These are phyloP conservation scores for Stenodera caucasica DNA, from an alignment of 2,888 invertebrate genomes.

Conservation along the genomic window DNA sequence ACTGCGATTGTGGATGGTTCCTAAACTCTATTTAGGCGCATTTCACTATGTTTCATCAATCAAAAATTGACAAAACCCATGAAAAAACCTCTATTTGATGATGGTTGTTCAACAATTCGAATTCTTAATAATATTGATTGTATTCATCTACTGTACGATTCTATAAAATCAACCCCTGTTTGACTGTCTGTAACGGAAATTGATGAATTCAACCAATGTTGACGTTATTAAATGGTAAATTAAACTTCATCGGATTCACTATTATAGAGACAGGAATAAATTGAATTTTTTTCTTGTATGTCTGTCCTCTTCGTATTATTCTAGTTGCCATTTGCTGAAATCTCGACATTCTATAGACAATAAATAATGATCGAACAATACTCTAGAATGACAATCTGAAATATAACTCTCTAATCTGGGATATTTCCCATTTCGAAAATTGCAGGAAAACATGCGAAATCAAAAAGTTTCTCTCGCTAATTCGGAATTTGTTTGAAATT, in stretches of 20 bases:
- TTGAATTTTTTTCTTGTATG: not conserved
- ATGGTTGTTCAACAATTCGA: not conserved
- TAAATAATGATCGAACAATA: not conserved
- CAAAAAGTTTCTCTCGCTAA: too few relatives aligned
- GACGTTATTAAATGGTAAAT: not conserved
- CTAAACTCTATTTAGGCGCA: too few relatives aligned
- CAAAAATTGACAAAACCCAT: too few relatives aligned
- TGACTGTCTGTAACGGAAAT: conserved; percentile 6
- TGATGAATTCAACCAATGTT: conserved; percentile 6
- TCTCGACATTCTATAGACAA: not conserved
- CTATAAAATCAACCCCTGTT: not conserved
- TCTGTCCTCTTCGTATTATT: not conserved
- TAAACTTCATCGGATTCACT: not conserved
- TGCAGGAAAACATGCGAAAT: too few relatives aligned
- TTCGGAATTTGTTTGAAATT: too few relatives aligned
- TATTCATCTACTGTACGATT: not conserved
- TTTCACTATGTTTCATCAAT: too few relatives aligned
- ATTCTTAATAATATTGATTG: not conserved
- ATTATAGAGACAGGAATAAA: not conserved
- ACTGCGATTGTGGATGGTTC: too few relatives aligned
- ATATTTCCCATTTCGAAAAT: too few relatives aligned
- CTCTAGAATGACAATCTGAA: too few relatives aligned
- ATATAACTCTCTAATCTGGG: too few relatives aligned
- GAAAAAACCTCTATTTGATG: not conserved
- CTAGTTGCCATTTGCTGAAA: not conserved